Conservation (phyloP, 2,113 vertebrate genomes). For the Nerophis lumbriciformis region DNA sequence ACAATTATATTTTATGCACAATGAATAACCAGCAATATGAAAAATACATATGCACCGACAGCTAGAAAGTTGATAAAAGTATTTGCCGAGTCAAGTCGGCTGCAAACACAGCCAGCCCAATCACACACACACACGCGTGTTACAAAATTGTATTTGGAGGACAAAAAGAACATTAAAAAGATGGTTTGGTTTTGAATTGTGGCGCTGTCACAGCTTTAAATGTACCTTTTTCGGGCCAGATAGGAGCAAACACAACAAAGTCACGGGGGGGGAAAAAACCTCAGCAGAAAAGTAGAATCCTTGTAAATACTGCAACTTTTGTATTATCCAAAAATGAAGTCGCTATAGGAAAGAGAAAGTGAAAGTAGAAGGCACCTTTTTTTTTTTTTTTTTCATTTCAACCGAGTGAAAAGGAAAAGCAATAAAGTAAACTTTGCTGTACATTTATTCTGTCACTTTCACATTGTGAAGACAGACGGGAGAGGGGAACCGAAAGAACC, state of each 20-base stretch:
- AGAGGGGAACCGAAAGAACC: slow-evolving; percentile 34
- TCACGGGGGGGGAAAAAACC: background rate
- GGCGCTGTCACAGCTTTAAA: slow-evolving; percentile 34
- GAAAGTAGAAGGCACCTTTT: slow-evolving; percentile 6
- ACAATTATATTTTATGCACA: slow-evolving; percentile 34
- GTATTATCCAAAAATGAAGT: background rate
- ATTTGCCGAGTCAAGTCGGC: slow-evolving; percentile 26
- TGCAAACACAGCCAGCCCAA: slow-evolving; percentile 15
- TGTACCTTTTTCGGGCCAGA: slow-evolving; percentile 47
- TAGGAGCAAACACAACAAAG: background rate
- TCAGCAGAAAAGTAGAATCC: no score
- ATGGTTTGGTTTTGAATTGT: background rate
- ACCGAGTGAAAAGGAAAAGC: slow-evolving; percentile 53
- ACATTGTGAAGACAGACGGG: slow-evolving; percentile 42
- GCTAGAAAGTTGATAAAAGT: slow-evolving; percentile 54
- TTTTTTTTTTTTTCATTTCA: slow-evolving; percentile 6
- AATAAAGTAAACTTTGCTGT: slow-evolving; percentile 86
- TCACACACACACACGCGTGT: slow-evolving; percentile 2
- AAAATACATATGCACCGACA: slow-evolving; percentile 53
- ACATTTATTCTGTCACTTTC: slow-evolving; percentile 75
- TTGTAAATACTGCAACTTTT: no score
- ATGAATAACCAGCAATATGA: slow-evolving; percentile 48
- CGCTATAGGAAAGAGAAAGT: background rate
- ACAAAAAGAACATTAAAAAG: background rate
- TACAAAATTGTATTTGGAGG: slow-evolving; percentile 46